Base-by-base conservation (phyloP, 2,113 vertebrate genomes). In the Dromiciops gliroides region DNA sequence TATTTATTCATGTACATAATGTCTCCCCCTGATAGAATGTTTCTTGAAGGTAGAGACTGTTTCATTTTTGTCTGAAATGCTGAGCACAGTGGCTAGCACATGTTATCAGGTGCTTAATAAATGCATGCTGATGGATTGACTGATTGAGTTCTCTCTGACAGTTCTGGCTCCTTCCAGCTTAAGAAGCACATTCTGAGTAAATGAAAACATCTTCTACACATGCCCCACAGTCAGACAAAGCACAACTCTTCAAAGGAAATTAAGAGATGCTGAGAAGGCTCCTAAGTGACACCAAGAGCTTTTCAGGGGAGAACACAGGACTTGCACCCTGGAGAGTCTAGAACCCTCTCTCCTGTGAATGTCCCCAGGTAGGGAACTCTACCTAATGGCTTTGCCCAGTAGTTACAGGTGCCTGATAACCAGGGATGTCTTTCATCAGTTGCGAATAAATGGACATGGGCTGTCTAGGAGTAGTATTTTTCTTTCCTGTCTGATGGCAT, bases 361-460 rank as follows among this genome's bases (percentile, higher is more conserved):
- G 31, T 19, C 14, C 60, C 31, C 37, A 5, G 4, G 1, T n/a
- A 7, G 37, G 3, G 31, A 19, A 19, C 37, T 19, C 12, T 67
- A 19, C 16, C 60, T 75, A n/a, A 75, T 19, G 31, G 37, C 14
- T 37, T n/a, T 6, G 14, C n/a, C 60, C 60, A n/a, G 14, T 4
- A 37, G 12, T 37, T 75, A 75, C 31, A n/a, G 37, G 60, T 67
- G 60, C 26, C 60, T n/a, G 60, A 75, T 75, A 14, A 37, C 60
- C 19, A 23, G n/a, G 89, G 50, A 44, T 50, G 83, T 49, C 51
- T 51, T 93, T 67, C 10, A 44, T 91, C 48, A 31, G 56, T 94
- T 93, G 93, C 47, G 90, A 75, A 53, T 25, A 92, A 94, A 53
- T 37, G 91, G 75, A 48, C 56, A 92, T 24, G 93, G 23, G 10